phyloP scores from a whole-genome alignment of 2,888 invertebrate genomes.

The Saturnia pavonia region DNA sequence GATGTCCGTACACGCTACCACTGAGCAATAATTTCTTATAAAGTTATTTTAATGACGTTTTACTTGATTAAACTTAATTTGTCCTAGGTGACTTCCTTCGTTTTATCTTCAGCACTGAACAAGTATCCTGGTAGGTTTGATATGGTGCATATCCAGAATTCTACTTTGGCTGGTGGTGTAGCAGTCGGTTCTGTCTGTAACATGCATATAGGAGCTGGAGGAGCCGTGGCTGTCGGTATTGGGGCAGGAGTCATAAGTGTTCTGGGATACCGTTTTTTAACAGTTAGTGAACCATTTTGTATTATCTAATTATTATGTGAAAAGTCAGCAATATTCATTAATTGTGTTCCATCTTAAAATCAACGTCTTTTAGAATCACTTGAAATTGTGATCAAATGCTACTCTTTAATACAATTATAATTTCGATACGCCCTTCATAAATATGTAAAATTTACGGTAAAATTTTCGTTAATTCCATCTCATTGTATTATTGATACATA shows the following conservation, averaged over 20 bases:
- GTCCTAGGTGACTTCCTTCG: conserved; percentile 88
- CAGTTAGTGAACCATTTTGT: conserved; percentile 76
- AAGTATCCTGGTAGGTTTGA: conserved; percentile 88
- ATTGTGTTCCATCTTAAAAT: too few species aligned
- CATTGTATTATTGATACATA: too few species aligned
- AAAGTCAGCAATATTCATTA: too few species aligned
- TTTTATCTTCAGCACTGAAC: conserved; percentile 89
- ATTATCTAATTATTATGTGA: background rate
- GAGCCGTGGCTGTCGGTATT: conserved; percentile 90
- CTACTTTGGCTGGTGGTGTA: conserved; percentile 96
- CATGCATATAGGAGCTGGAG: conserved; percentile 91
- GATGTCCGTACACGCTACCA: too few species aligned
- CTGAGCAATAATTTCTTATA: too few species aligned
- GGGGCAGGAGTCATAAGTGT: conserved; percentile 90
- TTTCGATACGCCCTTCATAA: too few species aligned
- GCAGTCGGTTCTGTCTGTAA: conserved; percentile 93
- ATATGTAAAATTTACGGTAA: too few species aligned
- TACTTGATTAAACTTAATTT: background rate
- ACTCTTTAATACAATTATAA: too few species aligned
- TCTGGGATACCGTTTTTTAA: conserved; percentile 88
- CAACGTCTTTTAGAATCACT: too few species aligned
- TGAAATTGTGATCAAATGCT: too few species aligned
- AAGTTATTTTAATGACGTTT: background rate
- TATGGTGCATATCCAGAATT: conserved; percentile 97
- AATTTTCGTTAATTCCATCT: too few species aligned